phyloP scores from a whole-genome alignment of 1,140 invertebrate genomes.

The Drosophila nikananu region DNA sequence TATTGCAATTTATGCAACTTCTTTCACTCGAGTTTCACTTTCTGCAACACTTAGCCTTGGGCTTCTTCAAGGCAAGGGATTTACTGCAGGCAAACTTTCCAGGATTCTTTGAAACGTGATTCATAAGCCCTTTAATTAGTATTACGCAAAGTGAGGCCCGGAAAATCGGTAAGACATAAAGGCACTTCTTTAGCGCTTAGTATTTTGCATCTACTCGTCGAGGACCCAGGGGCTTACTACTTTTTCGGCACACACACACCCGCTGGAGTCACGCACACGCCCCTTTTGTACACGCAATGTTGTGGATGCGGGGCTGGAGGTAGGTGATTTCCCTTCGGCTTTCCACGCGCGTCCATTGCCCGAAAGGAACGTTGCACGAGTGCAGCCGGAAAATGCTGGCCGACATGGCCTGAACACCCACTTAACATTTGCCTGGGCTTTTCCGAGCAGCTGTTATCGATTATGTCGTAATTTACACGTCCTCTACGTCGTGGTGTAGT shows the following conservation, averaged over 20 bases:
- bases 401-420: slow-evolving; percentile 28
- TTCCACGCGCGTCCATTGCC: slow-evolving; percentile 56
- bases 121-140: background rate
- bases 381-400: slow-evolving; percentile 66
- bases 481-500: slow-evolving; percentile 7
- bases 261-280: slow-evolving; percentile 36
- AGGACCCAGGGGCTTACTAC: slow-evolving; percentile 21
- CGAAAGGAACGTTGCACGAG: slow-evolving; percentile 73
- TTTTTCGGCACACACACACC: slow-evolving; percentile 32
- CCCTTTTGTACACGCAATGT: slow-evolving; percentile 55
- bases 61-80: background rate
- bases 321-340: slow-evolving; percentile 33
- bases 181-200: slow-evolving; percentile 39
- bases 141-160: slow-evolving; percentile 16
- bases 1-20: slow-evolving; percentile 20
- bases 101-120: background rate
- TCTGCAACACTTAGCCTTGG: slow-evolving; percentile 1
- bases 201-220: slow-evolving; percentile 27
- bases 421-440: slow-evolving; percentile 22
- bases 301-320: slow-evolving; percentile 19
- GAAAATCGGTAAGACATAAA: slow-evolving; percentile 35
- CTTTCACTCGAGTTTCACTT: background rate
- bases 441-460: slow-evolving; percentile 27
- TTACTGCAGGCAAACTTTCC: background rate
- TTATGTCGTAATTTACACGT: slow-evolving; percentile 6